Percentiles rank a stretch among this genome's conserved stretches.
Conservation (phyloP, 2,797 vertebrate genomes). For the Trematomus bernacchii region DNA sequence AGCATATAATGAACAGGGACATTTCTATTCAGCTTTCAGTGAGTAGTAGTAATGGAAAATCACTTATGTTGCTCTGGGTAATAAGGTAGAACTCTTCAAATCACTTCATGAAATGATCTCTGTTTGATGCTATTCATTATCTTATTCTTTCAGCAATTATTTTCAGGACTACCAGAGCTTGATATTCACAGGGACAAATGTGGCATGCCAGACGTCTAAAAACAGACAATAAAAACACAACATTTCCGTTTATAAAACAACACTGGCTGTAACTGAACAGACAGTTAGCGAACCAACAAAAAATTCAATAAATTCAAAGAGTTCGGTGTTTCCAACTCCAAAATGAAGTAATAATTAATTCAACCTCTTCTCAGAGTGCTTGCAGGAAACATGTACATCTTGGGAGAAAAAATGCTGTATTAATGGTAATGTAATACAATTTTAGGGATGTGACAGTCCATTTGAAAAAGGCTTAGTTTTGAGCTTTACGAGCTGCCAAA, state of each 20-base stretch:
- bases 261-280: neutral
- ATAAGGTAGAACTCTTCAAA: neutral
- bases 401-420: neutral
- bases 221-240: neutral
- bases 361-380: neutral
- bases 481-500: constrained; percentile 9
- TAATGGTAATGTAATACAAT: neutral
- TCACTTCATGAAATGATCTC: constrained; percentile 15
- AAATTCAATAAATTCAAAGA: neutral
- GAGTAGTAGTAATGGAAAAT: constrained; percentile 5
- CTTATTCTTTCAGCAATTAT: neutral
- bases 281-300: neutral
- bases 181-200: neutral
- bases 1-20: neutral
- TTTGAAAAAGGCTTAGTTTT: neutral
- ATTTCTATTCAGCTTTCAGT: constrained; percentile 1
- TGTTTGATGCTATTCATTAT: neutral
- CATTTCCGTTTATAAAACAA: neutral
- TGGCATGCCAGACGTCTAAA: neutral
- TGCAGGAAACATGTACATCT: neutral
- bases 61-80: neutral
- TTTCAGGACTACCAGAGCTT: too few relatives aligned
- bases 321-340: neutral
- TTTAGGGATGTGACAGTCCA: neutral
- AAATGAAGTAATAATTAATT: neutral